Base-by-base conservation (phyloP, 1,140 invertebrate species). In the Saccostrea echinata region DNA sequence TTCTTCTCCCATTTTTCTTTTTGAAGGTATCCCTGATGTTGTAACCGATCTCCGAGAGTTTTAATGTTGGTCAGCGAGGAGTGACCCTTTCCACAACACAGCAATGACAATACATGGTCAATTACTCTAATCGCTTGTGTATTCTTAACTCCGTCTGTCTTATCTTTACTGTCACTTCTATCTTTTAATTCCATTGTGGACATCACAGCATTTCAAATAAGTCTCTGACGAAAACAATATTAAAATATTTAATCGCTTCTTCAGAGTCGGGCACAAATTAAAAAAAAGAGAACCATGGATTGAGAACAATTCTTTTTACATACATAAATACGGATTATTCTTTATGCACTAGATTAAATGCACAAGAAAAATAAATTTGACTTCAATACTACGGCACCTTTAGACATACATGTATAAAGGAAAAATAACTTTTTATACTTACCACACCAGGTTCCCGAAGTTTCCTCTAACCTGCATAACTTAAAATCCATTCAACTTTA, bases 1-100 rank as follows among this genome's bases (percentile, higher is more conserved):
- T 76, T 76, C 27, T 76, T 76, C 68, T 76, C 68, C 68, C 68
- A 76, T 76, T 27, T 76, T 12, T 76, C 68, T 16, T 30, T 27
- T 18, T 27, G 30, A 0, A 76, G 68, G 33, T 76, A 76, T 1
- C 68, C 68, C 24, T 33, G 30, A 6, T 76, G 68, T 27, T 76
- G 68, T 30, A 76, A 33, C 24, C 30, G 27, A 27, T 76, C 24
- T 76, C 68, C 68, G 27, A 76, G 30, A 3, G 13, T 18, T 76
- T 76, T 76, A 18, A 76, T 76, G 27, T 33, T 33, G 27, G 68
- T 76, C 68, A 76, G 13, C 24, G 68, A 76, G 3, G 68, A 76
- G 68, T 76, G 68, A 11, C 68, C 68, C 30, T 30, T 76, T 1
- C 68, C 68, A 18, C 68, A 76, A 76, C 68, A 76, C 68, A 76